These are phyloP conservation scores for Microhierax caerulescens DNA, from an alignment of 2,797 vertebrate genomes.

Conservation along the genomic window DNA sequence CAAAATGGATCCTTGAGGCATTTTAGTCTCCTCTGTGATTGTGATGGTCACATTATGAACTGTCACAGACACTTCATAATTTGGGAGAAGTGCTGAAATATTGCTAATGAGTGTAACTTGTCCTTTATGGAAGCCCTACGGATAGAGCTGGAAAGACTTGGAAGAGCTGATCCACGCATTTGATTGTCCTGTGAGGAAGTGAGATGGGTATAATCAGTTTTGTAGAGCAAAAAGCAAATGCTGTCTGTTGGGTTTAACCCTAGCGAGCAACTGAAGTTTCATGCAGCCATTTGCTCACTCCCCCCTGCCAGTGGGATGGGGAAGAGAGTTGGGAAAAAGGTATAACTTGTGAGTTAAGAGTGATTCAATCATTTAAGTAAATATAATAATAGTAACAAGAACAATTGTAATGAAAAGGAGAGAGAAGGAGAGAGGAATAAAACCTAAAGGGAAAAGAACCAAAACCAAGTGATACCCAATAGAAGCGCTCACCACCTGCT, in stretches of 20 bases:
- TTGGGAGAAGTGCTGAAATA: not conserved
- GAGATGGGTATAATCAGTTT: not conserved
- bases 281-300: too few species aligned
- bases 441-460: too few species aligned
- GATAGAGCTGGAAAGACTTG: not conserved
- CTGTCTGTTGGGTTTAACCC: not conserved
- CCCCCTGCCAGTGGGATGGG: too few species aligned
- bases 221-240: not conserved
- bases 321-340: too few species aligned
- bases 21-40: not conserved
- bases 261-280: too few species aligned
- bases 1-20: not conserved
- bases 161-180: not conserved
- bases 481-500: too few species aligned
- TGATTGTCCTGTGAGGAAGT: not conserved
- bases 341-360: too few species aligned
- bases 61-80: not conserved
- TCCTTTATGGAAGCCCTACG: accelerated
- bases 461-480: too few species aligned
- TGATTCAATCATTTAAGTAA: too few species aligned
- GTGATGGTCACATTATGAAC: not conserved
- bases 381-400: too few species aligned
- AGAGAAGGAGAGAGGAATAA: too few species aligned
- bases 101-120: not conserved
- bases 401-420: too few species aligned